Percentiles rank a stretch among this genome's conserved stretches.
phyloP scores from a whole-genome alignment of 2,113 vertebrate species.

The Conger conger region DNA sequence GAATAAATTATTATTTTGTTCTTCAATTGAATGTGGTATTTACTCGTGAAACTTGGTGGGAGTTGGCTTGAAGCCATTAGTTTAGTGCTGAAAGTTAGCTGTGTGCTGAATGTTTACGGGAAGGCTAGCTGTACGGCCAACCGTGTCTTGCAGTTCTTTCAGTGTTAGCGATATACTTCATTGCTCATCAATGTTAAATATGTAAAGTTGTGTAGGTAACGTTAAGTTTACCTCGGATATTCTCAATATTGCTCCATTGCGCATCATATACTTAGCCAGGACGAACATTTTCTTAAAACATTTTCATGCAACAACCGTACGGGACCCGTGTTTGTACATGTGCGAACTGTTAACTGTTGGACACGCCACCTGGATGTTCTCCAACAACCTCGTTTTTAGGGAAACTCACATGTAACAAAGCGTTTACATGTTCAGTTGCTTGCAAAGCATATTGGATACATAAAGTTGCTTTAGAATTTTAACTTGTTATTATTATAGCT shows the following conservation, averaged over 20 bases:
- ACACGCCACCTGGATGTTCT: too few relatives aligned
- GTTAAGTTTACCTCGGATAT: too few relatives aligned
- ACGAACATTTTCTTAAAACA: neutral
- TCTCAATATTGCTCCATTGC: too few relatives aligned
- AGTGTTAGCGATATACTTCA: too few relatives aligned
- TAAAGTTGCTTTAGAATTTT: neutral
- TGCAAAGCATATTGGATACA: neutral
- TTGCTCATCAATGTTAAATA: too few relatives aligned
- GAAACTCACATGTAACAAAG: neutral
- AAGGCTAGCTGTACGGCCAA: neutral
- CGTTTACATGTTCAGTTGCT: neutral
- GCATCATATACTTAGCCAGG: too few relatives aligned
- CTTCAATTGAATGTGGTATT: neutral
- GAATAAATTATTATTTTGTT: neutral
- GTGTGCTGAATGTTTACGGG: too few relatives aligned
- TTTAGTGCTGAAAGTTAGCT: too few relatives aligned
- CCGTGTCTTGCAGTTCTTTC: neutral
- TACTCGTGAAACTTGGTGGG: neutral
- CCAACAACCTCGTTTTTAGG: neutral
- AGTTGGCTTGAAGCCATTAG: too few relatives aligned
- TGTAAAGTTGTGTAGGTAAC: too few relatives aligned
- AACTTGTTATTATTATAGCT: neutral
- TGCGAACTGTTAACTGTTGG: neutral
- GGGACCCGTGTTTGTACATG: slow-evolving; percentile 1
- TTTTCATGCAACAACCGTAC: neutral